phyloP scores from a whole-genome alignment of 2,888 invertebrate species.

The Eupithecia subumbrata region DNA sequence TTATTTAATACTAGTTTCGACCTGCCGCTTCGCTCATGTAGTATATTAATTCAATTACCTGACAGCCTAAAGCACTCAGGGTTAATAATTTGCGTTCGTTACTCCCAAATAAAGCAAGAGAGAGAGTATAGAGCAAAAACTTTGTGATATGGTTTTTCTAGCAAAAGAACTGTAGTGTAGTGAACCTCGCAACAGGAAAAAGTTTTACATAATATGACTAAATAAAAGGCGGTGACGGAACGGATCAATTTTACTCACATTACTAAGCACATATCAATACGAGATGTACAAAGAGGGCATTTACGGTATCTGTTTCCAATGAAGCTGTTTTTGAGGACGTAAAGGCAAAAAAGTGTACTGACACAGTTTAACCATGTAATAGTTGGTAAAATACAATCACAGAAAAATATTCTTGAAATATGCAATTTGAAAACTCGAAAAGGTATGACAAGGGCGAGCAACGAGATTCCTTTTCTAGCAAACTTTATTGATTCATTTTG shows the following conservation, averaged over 20 bases:
- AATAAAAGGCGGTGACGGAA: background rate
- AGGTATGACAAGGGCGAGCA: no score
- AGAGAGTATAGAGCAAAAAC: background rate
- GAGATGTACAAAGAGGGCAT: background rate
- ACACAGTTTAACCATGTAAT: background rate
- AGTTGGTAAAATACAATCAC: background rate
- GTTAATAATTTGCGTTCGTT: background rate
- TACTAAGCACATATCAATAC: background rate
- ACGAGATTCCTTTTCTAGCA: no score
- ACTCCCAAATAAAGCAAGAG: background rate
- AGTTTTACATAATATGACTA: background rate
- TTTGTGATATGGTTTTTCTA: background rate
- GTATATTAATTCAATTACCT: no score
- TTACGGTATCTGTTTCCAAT: background rate
- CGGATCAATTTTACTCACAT: slow-evolving; percentile 2
- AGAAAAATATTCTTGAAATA: background rate
- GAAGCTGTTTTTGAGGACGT: background rate
- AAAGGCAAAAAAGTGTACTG: background rate
- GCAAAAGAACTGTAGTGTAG: background rate
- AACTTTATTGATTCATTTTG: no score
- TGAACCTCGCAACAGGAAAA: slow-evolving; percentile 1
- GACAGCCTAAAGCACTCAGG: background rate
- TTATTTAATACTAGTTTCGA: no score
- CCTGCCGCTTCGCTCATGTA: background rate
- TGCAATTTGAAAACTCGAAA: no score